phyloP scores from a whole-genome alignment of 1,140 invertebrate genomes.

The Archegozetes longisetosus region DNA sequence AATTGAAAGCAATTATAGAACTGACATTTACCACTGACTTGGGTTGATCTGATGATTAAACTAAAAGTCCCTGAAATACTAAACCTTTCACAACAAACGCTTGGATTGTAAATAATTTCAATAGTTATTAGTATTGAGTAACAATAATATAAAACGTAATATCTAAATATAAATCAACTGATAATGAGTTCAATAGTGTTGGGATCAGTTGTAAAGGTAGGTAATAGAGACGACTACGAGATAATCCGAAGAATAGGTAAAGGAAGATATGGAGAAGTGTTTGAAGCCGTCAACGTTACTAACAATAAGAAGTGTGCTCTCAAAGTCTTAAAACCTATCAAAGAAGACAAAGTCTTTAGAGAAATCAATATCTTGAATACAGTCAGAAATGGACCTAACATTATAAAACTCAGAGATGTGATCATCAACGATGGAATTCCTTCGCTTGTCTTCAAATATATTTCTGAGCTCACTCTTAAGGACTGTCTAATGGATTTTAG shows the following conservation, averaged over 20 bases:
- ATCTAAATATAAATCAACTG: too few species aligned
- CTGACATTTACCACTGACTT: too few species aligned
- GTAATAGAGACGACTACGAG: constrained; percentile 95
- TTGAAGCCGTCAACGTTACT: constrained; percentile 95
- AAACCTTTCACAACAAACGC: too few species aligned
- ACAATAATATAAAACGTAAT: too few species aligned
- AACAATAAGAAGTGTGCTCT: constrained; percentile 99
- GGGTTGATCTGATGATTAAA: too few species aligned
- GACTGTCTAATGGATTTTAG: neutral
- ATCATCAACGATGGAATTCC: constrained; percentile 39
- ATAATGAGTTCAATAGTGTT: too few species aligned
- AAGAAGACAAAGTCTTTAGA: constrained; percentile 99
- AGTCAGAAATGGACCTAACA: constrained; percentile 92
- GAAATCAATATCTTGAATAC: constrained; percentile 99
- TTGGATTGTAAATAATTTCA: too few species aligned
- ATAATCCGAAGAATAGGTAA: constrained; percentile 90
- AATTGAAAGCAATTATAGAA: too few species aligned
- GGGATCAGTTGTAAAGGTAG: too few species aligned
- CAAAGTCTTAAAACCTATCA: constrained; percentile 99
- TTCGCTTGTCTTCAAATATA: neutral
- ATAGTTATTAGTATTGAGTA: too few species aligned
- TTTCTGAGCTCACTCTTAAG: neutral
- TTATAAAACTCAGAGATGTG: constrained; percentile 90
- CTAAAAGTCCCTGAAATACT: too few species aligned
- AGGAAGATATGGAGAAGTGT: constrained; percentile 99